phyloP scores from a whole-genome alignment of 2,888 invertebrate genomes.

The Anarsia innoxiella region DNA sequence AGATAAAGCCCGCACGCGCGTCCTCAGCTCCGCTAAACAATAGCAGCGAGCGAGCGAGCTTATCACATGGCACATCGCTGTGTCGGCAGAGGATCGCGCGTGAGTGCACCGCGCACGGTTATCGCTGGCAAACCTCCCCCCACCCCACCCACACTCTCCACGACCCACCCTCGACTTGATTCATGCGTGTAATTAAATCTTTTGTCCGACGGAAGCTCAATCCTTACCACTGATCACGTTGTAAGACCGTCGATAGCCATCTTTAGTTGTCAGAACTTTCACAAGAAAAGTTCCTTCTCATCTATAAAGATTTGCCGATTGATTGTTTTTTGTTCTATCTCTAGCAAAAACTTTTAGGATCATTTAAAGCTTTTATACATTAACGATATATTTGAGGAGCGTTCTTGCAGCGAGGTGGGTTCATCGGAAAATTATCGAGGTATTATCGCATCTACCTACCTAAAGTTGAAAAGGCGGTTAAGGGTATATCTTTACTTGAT shows the following conservation, averaged over 20 bases:
- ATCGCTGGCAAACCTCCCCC: conserved; percentile 38
- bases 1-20: conserved; percentile 52
- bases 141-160: conserved; percentile 24
- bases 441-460: too few relatives aligned
- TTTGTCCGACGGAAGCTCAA: conserved; percentile 56
- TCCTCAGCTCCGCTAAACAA: conserved; percentile 44
- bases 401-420: too few relatives aligned
- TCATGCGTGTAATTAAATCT: conserved; percentile 75
- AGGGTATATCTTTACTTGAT: too few relatives aligned
- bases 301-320: conserved; percentile 49
- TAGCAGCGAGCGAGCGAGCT: conserved; percentile 34
- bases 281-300: conserved; percentile 38
- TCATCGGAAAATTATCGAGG: too few relatives aligned
- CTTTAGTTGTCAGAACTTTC: conserved; percentile 46
- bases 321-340: conserved; percentile 42
- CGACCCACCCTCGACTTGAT: conserved; percentile 54
- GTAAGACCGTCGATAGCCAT: conserved; percentile 48
- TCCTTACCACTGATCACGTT: conserved; percentile 48
- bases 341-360: too few relatives aligned
- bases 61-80: conserved; percentile 43
- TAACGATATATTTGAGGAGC: too few relatives aligned
- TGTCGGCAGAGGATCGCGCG: conserved; percentile 36
- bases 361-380: too few relatives aligned
- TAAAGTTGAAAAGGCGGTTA: too few relatives aligned
- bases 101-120: conserved; percentile 50